Evolutionary conservation across 2,113 vertebrate species (phyloP), one percentile per base, ranked within the genome.

Genomic region (Embiotoca jacksoni): DNA sequence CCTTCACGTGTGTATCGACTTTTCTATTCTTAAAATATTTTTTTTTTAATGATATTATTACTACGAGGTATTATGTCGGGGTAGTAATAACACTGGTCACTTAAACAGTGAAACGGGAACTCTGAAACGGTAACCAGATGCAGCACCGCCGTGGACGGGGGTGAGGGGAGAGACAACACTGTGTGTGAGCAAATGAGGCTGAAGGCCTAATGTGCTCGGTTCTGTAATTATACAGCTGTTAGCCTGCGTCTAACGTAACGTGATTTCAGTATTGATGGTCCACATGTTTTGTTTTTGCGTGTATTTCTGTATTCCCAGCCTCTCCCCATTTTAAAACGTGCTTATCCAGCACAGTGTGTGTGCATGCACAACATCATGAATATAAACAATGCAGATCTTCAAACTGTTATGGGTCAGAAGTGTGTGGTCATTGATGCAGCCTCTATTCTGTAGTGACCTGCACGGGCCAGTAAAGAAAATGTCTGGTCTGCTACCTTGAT

Each of bases 201-300:
- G 69, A 50, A 68, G 52, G 52, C 2, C 52, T 68, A 44, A 37
- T 33, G 53, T 0, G 44, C 41, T 65, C 33, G 37, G 44, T 75
- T 69, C n/a, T 62, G 57, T 62, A 78, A 69, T 70, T 70, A 5
- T 37, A 58, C 15, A 47, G 58, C 57, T 78, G 57, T 52, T 62
- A 49, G 57, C 50, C 13, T 5, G 49, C 8, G 2, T 60, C 32
- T 41, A 54, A 16, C 36, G 64, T 54, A 7, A 50, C 41, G 52
- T 53, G 11, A 31, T 72, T 75, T 36, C 23, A 16, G 30, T 32
- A n/a, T 61, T 53, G 23, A 72, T 50, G 9, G 41, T 71, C 56
- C 4, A 8, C 23, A 23, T 23, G 23, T 23, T 23, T 44, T 0
- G 37, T 44, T 76, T 16, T 31, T 32, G 39, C 36, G 8, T 66